Percentiles rank a stretch among this genome's conserved stretches.
These are phyloP conservation scores for Rhopalosiphum padi DNA, from an alignment of 1,140 invertebrate genomes.

Conservation along the genomic window DNA sequence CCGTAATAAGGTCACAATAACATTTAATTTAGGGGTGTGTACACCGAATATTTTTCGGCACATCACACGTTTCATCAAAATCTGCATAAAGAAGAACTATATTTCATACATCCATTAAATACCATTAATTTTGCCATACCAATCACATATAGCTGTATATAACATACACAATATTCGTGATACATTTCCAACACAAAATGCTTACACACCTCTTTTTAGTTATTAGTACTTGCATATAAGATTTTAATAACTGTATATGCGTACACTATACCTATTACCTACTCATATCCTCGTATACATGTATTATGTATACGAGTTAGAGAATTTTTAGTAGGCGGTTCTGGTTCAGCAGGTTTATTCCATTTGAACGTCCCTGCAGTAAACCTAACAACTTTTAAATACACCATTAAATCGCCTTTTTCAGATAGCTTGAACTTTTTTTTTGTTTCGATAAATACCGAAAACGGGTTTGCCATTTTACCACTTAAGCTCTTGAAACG, in stretches of 20 bases:
- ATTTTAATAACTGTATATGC: conserved; percentile 14
- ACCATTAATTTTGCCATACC: neutral
- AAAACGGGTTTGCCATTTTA: conserved; percentile 28
- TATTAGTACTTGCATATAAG: neutral
- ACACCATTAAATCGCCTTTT: conserved; percentile 32
- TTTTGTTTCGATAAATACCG: conserved; percentile 14
- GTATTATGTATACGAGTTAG: neutral
- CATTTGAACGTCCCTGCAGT: conserved; percentile 15
- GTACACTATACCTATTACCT: neutral
- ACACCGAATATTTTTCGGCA: neutral
- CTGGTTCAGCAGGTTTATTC: conserved; percentile 24
- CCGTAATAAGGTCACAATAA: neutral
- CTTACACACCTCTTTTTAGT: neutral
- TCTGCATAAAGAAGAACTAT: neutral
- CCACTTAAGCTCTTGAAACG: conserved; percentile 5
- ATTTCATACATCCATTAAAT: neutral
- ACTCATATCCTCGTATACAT: neutral
- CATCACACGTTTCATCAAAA: neutral
- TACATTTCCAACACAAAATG: neutral
- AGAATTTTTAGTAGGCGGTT: conserved; percentile 20
- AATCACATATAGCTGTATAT: neutral
- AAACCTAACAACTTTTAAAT: conserved; percentile 28
- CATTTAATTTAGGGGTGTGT: neutral
- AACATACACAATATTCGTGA: neutral
- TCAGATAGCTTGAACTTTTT: conserved; percentile 20